Base-by-base conservation (phyloP, 2,113 vertebrate genomes). In the Scopus umbretta region DNA sequence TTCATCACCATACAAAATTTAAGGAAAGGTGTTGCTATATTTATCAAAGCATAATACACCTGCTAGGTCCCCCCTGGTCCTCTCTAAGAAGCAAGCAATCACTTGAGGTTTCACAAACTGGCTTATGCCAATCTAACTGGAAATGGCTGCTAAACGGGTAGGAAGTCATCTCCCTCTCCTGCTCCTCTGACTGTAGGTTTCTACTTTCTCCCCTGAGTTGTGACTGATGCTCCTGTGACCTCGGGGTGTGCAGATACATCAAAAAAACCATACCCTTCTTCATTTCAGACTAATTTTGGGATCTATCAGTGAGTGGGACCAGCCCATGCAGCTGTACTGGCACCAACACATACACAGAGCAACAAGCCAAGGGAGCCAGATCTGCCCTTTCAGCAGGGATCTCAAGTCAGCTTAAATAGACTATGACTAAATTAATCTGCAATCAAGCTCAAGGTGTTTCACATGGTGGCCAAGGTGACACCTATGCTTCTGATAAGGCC, bases 371-470 rank as follows among this genome's bases (percentile, higher is more conserved):
- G 3, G 5, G 4, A 93, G 8, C 5, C 32, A 87, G 43, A 63
- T 14, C 21, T 73, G 36, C 55, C 19, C 30, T 88, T 80, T 68
- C 62, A 90, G 59, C 17, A 80, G 2, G 4, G 13, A 55, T 73
- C 32, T 61, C 75, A 80, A 62, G 11, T 66, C 42, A 45, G 18
- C 50, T 83, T 43, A 36, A 90, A 73, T 20, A 62, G n/a, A 17
- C n/a, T 58, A 6, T 73, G 49, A 65, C 67, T 90, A 43, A 78
- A 88, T 56, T 79, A 76, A 70, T 45, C 75, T 92, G 63, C 53
- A 86, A 30, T 82, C 71, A 92, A 83, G 32, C 17, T 74, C 47
- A 86, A 92, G 45, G 27, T 61, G 27, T 80, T 95, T 88, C 76
- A 61, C 36, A 50, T 29, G 32, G 42, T 56, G 56, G 32, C 52